These are phyloP conservation scores for Odocoileus virginianus DNA, from an alignment of 2,113 vertebrate genomes.

Conservation along the genomic window DNA sequence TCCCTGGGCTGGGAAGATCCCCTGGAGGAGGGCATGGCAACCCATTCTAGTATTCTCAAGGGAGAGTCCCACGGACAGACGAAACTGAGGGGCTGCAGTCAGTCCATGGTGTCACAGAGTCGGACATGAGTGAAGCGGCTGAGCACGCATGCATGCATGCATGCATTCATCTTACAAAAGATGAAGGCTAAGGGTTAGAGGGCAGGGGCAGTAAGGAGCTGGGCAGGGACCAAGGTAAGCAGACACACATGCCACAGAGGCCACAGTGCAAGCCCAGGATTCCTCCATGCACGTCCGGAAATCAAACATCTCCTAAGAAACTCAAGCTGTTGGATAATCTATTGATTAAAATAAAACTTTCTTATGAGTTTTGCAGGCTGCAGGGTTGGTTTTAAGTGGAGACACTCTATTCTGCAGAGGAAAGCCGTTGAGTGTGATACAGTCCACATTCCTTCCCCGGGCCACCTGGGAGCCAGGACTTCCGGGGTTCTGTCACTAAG, in stretches of 20 bases:
- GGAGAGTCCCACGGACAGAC: background rate
- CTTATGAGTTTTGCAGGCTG: background rate
- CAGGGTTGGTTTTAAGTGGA: background rate
- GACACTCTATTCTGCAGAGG: background rate
- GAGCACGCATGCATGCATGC: background rate
- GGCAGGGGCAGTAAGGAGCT: background rate
- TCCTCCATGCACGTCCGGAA: rapidly evolving
- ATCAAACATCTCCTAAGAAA: background rate
- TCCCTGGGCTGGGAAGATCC: background rate
- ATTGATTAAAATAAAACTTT: background rate
- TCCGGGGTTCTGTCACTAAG: background rate
- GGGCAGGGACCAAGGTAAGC: background rate
- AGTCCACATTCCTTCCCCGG: rapidly evolving
- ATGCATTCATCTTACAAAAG: background rate
- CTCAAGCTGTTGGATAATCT: background rate
- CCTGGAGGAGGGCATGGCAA: background rate
- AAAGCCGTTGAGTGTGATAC: background rate
- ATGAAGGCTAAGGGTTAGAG: background rate
- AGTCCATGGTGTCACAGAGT: background rate
- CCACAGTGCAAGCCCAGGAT: too few relatives aligned
- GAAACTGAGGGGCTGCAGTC: background rate
- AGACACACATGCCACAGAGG: background rate
- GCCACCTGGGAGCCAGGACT: background rate
- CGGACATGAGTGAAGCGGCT: background rate
- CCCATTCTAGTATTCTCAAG: background rate